A percentile compares a stretch with the other conserved stretches of the same genome.
Evolutionary conservation across 2,888 invertebrate species (phyloP).

Genomic region (Seladonia tumulorum): DNA sequence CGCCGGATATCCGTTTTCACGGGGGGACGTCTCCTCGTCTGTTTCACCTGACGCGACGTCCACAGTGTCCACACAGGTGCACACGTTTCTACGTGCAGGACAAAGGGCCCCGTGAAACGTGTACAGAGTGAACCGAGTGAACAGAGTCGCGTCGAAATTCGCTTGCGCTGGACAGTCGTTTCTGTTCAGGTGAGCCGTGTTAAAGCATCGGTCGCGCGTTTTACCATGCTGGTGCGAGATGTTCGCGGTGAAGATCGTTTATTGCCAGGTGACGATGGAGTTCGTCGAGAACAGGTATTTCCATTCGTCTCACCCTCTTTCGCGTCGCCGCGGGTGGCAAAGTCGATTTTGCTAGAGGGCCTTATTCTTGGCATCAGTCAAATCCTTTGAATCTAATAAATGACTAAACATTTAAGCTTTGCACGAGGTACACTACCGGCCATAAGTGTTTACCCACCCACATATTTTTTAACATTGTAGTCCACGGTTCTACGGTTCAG

Average conservation of each 20-base stretch:
- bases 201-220: conserved; percentile 18
- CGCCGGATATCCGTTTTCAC: conserved; percentile 82
- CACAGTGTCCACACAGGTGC: conserved; percentile 15
- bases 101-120: conserved; percentile 55
- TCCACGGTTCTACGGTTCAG: too few species aligned
- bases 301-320: not conserved
- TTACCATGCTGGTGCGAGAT: conserved; percentile 65
- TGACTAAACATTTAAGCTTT: too few species aligned
- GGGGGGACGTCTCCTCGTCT: conserved; percentile 50
- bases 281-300: conserved; percentile 72
- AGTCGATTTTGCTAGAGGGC: not conserved
- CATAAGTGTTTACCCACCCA: too few species aligned
- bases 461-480: too few species aligned
- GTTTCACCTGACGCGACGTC: conserved; percentile 31
- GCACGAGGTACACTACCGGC: too few species aligned
- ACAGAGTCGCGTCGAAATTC: conserved; percentile 53
- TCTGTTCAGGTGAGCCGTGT: conserved; percentile 43
- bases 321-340: not conserved
- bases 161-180: conserved; percentile 41
- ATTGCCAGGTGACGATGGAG: conserved; percentile 82
- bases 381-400: too few species aligned
- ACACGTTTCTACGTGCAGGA: conserved; percentile 54
- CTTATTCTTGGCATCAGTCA: too few species aligned
- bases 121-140: not conserved
- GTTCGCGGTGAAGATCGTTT: conserved; percentile 82